Percentiles rank a stretch among this genome's conserved stretches.
These are phyloP conservation scores for Aplidium turbinatum DNA, from an alignment of 23 tunicate species.

Conservation along the genomic window DNA sequence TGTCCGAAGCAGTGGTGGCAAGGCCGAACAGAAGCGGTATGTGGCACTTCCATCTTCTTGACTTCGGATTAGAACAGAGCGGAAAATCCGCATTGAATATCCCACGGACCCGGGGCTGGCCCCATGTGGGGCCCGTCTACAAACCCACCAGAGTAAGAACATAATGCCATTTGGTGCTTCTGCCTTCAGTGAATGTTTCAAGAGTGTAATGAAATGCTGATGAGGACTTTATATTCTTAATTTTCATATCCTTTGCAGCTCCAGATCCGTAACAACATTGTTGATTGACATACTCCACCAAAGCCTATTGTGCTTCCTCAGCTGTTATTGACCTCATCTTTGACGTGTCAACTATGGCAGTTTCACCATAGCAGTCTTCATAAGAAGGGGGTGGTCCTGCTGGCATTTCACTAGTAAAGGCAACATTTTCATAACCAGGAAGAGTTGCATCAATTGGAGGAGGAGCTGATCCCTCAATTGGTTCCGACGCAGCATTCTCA, in stretches of 20 bases:
- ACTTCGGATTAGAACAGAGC: slow-evolving; percentile 55
- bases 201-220: slow-evolving; percentile 84
- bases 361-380: slow-evolving; percentile 32
- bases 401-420: slow-evolving; percentile 29
- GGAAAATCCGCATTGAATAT: slow-evolving; percentile 42
- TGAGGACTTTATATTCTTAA: slow-evolving; percentile 69
- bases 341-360: slow-evolving; percentile 26
- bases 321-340: slow-evolving; percentile 41
- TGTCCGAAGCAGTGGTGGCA: slow-evolving; percentile 67
- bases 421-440: slow-evolving; percentile 66
- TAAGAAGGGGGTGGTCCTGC: slow-evolving; percentile 77
- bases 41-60: slow-evolving; percentile 74
- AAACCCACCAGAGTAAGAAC: slow-evolving; percentile 80
- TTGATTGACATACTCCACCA: slow-evolving; percentile 62
- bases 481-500: slow-evolving; percentile 50
- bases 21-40: slow-evolving; percentile 65
- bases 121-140: slow-evolving; percentile 88
- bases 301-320: slow-evolving; percentile 85
- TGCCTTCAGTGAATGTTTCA: slow-evolving; percentile 82
- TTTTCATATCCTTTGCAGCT: slow-evolving; percentile 72
- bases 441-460: slow-evolving; percentile 40
- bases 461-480: slow-evolving; percentile 21
- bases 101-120: slow-evolving; percentile 90
- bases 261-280: slow-evolving; percentile 81
- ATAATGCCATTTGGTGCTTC: slow-evolving; percentile 67